phyloP scores from a whole-genome alignment of 2,888 invertebrate genomes.

The Cephus rjabovi region DNA sequence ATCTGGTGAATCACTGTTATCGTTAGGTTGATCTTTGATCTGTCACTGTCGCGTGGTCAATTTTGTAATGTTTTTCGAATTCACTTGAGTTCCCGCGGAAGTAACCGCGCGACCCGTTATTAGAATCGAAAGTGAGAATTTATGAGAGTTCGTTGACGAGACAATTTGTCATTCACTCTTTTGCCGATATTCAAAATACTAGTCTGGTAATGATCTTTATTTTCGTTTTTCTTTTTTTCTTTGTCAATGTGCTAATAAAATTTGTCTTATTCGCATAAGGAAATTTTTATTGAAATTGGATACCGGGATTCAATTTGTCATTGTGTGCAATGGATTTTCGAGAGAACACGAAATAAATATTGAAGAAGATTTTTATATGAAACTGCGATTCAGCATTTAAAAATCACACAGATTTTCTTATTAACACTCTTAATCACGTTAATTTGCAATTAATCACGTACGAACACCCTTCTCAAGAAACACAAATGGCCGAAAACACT shows the following conservation, averaged over 20 bases:
- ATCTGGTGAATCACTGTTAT: constrained; percentile 12
- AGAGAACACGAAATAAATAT: too few species aligned
- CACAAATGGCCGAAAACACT: background rate
- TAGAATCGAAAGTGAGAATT: background rate
- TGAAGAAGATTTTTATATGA: too few species aligned
- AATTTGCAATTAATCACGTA: background rate
- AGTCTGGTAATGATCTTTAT: background rate
- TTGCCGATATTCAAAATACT: background rate
- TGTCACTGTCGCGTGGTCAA: background rate
- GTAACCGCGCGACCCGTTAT: background rate
- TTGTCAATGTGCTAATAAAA: background rate
- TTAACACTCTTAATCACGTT: background rate
- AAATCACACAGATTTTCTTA: background rate
- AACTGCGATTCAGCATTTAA: background rate
- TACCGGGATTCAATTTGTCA: background rate
- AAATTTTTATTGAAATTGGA: background rate
- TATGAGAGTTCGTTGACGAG: background rate
- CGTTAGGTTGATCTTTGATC: background rate
- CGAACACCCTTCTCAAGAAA: background rate
- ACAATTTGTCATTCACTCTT: background rate
- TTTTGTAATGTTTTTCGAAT: background rate
- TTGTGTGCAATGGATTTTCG: too few species aligned
- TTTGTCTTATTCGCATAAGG: background rate
- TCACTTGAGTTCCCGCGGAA: background rate
- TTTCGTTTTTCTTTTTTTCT: background rate